Conservation (phyloP, 2,797 vertebrate species). For the Gadopsis marmoratus region DNA sequence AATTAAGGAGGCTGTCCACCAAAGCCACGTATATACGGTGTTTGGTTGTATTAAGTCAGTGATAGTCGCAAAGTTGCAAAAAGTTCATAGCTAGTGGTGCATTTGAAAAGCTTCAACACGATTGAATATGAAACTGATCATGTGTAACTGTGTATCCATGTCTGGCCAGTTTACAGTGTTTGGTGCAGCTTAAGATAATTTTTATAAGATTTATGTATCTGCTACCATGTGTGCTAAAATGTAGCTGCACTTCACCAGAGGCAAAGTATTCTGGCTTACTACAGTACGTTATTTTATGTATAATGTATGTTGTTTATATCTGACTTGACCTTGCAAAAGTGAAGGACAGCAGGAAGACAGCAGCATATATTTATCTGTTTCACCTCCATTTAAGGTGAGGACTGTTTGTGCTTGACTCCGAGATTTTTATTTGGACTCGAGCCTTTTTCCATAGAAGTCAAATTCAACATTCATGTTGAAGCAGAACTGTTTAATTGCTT, state of each 20-base stretch:
- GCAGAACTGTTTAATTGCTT: conserved; percentile 79
- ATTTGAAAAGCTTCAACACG: background rate
- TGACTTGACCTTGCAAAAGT: conserved; percentile 5
- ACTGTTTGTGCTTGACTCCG: conserved; percentile 49
- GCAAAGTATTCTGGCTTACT: background rate
- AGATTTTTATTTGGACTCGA: conserved; percentile 64
- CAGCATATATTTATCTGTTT: conserved; percentile 52
- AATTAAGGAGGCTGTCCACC: background rate
- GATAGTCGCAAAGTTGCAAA: background rate
- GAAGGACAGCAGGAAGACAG: background rate
- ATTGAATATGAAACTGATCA: background rate
- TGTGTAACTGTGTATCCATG: background rate
- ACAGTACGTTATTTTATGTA: background rate
- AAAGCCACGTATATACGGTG: background rate
- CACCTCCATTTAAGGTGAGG: conserved; percentile 57
- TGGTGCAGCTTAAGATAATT: background rate
- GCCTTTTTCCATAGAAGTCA: conserved; percentile 74
- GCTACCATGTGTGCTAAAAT: background rate
- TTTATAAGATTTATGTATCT: background rate
- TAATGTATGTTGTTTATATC: background rate
- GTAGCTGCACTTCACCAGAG: conserved; percentile 4
- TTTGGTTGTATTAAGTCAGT: conserved; percentile 12
- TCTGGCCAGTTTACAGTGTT: background rate
- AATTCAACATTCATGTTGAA: conserved; percentile 70
- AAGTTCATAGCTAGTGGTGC: background rate